Evolutionary conservation across 1,140 invertebrate species (phyloP), one percentile per base, ranked within the genome.

Genomic region (Drosophila willistoni): DNA sequence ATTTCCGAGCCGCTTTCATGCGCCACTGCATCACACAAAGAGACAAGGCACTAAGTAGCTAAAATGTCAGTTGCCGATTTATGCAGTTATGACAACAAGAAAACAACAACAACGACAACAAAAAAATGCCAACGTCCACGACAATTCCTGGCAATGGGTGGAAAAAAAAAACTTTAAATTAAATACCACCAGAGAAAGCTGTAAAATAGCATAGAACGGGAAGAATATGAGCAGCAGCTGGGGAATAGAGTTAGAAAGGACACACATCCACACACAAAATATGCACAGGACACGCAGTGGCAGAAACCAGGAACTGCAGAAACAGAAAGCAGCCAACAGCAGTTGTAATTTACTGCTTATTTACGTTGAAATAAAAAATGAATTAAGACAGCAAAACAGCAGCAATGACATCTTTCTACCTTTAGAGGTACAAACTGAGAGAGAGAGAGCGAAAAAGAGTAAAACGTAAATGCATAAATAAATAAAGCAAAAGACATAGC

Each of bases 301-400:
- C 69, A 56, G 62, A 14, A 73, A 55, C 22, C 14, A 64, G 54
- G 67, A 65, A 14, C 36, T 57, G 51, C 51, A 73, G 22, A 55
- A 47, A 39, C 71, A 78, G n/a, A n/a, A n/a, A n/a, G 63, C 70
- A 59, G 64, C 55, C 70, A 74, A 39, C 59, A 64, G 57, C 77
- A 77, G 75, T 82, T 78, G 80, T 87, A 87, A 87, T 87, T 87
- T 89, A 89, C 84, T 80, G 77, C 84, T 87, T 87, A 84, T 81
- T 81, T 89, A 81, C 80, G 73, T 89, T 89, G 77, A 71, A 84
- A 81, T 77, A 84, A 89, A 89, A 87, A 87, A 83, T 87, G 80
- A 89, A 89, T 89, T 87, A 87, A 87, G 80, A 68, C 77, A 80
- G 71, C 79, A 76, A 70, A 82, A 69, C 47, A 62, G 73, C 74